Percentiles rank a stretch among this genome's conserved stretches.
These are phyloP conservation scores for Galeruca laticollis DNA, from an alignment of 2,888 invertebrate genomes.

Conservation along the genomic window DNA sequence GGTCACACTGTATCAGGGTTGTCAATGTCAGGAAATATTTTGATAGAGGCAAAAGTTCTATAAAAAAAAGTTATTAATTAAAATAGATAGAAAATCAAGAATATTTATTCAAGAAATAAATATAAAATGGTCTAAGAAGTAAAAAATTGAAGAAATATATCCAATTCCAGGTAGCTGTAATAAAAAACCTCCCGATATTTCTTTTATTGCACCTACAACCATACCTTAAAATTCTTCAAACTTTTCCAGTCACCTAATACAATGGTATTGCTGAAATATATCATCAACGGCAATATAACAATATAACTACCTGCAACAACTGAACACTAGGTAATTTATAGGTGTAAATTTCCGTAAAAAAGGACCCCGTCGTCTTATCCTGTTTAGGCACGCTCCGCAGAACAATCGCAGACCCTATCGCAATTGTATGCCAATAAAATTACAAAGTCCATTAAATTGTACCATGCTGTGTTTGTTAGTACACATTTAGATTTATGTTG, in stretches of 20 bases:
- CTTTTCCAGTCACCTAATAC: neutral
- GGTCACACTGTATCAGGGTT: too few species aligned
- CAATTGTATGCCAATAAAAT: slow-evolving; percentile 36
- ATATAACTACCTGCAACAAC: slow-evolving; percentile 18
- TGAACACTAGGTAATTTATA: slow-evolving; percentile 25
- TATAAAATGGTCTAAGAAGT: too few species aligned
- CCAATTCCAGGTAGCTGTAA: too few species aligned
- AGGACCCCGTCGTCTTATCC: slow-evolving; percentile 25
- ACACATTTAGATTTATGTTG: slow-evolving; percentile 53
- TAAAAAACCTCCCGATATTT: neutral
- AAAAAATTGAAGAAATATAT: too few species aligned
- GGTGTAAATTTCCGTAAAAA: slow-evolving; percentile 29
- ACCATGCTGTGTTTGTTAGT: slow-evolving; percentile 50
- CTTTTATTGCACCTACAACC: slow-evolving; percentile 5
- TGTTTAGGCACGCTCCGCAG: slow-evolving; percentile 37
- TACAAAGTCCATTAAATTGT: slow-evolving; percentile 42
- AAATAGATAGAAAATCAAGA: too few species aligned
- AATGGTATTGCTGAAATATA: slow-evolving; percentile 4
- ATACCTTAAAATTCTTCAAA: neutral
- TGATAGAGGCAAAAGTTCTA: too few species aligned
- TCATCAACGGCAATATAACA: slow-evolving; percentile 2
- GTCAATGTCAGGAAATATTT: too few species aligned
- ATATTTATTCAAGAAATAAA: too few species aligned
- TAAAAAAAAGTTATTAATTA: too few species aligned
- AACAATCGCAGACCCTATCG: slow-evolving; percentile 34